Evolutionary conservation across 2,113 vertebrate genomes (phyloP).

Genomic region (Carlito syrichta): DNA sequence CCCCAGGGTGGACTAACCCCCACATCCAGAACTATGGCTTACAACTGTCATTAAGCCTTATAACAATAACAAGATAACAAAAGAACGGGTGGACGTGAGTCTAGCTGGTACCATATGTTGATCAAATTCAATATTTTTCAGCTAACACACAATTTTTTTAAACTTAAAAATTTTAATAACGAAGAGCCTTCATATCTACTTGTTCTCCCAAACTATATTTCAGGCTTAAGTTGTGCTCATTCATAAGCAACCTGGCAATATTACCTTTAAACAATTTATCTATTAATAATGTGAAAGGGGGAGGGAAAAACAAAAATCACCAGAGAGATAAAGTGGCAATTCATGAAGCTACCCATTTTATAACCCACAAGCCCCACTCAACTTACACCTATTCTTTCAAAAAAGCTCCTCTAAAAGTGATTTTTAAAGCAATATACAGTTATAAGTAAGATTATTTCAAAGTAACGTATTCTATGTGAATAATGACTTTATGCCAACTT

Average conservation of each 20-base stretch:
- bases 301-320: neutral
- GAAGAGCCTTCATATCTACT: slow-evolving; percentile 39
- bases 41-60: slow-evolving; percentile 97
- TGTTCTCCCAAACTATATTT: slow-evolving; percentile 32
- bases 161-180: slow-evolving; percentile 84
- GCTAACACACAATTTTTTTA: slow-evolving; percentile 78
- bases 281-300: neutral
- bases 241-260: neutral
- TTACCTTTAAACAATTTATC: neutral
- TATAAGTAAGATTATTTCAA: neutral
- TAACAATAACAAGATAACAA: slow-evolving; percentile 98
- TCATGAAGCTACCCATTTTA: neutral
- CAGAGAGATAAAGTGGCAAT: neutral
- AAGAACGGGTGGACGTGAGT: slow-evolving; percentile 91
- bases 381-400: neutral
- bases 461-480: neutral
- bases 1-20: slow-evolving; percentile 97
- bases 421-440: neutral
- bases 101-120: slow-evolving; percentile 95
- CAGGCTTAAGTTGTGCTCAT: neutral
- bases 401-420: neutral
- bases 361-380: neutral
- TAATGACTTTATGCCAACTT: neutral
- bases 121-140: slow-evolving; percentile 79
- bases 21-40: slow-evolving; percentile 93